phyloP scores from a whole-genome alignment of 2,888 invertebrate species.

The Doris montereyensis region DNA sequence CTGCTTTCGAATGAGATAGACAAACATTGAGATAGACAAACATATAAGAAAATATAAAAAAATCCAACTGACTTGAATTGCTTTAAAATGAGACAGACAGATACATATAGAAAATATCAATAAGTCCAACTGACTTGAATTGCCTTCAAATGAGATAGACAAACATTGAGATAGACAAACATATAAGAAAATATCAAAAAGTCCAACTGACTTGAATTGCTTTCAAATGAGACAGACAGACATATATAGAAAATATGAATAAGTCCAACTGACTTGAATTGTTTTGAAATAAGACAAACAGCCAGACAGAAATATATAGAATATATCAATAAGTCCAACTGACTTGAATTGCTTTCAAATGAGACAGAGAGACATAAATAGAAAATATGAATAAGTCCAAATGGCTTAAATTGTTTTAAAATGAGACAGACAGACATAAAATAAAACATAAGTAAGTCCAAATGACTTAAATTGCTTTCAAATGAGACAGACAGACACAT shows the following conservation, averaged over 20 bases:
- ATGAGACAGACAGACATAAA: conserved; percentile 6
- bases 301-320: neutral
- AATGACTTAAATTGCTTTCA: conserved; percentile 58
- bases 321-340: conserved; percentile 59
- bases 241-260: neutral
- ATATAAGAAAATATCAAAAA: no score
- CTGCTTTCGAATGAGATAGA: no score
- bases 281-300: conserved; percentile 42
- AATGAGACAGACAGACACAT: conserved; percentile 15
- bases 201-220: conserved; percentile 64
- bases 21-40: no score
- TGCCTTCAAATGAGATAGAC: no score
- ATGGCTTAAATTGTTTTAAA: neutral
- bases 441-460: conserved; percentile 56
- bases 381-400: neutral
- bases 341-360: conserved; percentile 54
- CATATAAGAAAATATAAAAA: no score
- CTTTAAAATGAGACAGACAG: conserved; percentile 42
- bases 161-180: no score
- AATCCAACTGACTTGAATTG: conserved; percentile 63
- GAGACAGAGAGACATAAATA: conserved; percentile 11
- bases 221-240: conserved; percentile 38
- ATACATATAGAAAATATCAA: neutral
- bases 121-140: conserved; percentile 61
- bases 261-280: conserved; percentile 64